Percentiles rank a stretch among this genome's conserved stretches.
These are phyloP conservation scores for Cheumatopsyche charites DNA, from an alignment of 1,140 invertebrate species.

Conservation along the genomic window DNA sequence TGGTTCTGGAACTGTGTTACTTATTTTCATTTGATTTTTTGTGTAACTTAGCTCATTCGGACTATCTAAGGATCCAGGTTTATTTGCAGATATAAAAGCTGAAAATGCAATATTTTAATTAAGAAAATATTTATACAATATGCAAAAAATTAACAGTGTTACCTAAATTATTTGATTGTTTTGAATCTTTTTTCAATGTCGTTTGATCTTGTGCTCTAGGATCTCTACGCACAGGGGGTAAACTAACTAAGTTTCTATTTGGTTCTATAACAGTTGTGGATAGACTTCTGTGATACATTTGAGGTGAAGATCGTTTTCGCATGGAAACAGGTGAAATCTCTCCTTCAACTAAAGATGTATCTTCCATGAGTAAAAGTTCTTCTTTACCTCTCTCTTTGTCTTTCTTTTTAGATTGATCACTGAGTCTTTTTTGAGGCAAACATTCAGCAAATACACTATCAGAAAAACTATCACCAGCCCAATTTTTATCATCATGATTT, in stretches of 20 bases:
- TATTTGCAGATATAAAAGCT: conserved; percentile 11
- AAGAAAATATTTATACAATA: neutral
- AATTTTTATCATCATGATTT: conserved; percentile 35
- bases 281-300: conserved; percentile 58
- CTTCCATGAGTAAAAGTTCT: conserved; percentile 28
- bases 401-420: conserved; percentile 39
- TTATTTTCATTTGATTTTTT: conserved; percentile 18
- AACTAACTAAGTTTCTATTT: conserved; percentile 51
- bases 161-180: conserved; percentile 39
- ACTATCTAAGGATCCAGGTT: conserved; percentile 10
- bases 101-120: conserved; percentile 3
- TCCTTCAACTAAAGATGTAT: neutral
- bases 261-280: conserved; percentile 57
- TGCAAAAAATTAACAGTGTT: no score
- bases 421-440: conserved; percentile 33
- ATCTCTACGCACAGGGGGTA: conserved; percentile 59
- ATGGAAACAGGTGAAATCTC: conserved; percentile 39
- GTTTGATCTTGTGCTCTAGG: conserved; percentile 54
- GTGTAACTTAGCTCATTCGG: conserved; percentile 25
- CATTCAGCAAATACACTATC: conserved; percentile 37
- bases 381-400: conserved; percentile 34
- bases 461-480: conserved; percentile 24
- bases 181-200: conserved; percentile 25
- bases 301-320: conserved; percentile 53
- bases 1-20: conserved; percentile 42